Evolutionary conservation across 2,113 vertebrate genomes (phyloP).

Genomic region (Riparia riparia): DNA sequence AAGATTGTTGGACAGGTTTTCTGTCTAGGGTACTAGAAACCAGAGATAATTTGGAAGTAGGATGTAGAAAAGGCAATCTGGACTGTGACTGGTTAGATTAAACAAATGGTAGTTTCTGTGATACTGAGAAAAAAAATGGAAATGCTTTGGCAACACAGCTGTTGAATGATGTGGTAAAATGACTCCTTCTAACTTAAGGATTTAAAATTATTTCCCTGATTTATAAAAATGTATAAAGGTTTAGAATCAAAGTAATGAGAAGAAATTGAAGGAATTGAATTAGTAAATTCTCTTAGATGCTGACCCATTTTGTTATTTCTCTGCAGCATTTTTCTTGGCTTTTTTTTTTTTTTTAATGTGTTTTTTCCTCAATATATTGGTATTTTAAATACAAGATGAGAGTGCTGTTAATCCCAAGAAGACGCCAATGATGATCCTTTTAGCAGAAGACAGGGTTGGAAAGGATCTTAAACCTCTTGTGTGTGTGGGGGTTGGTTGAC

Average conservation of each 20-base stretch:
- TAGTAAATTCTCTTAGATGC: not conserved
- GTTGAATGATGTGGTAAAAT: not conserved
- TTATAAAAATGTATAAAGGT: not conserved
- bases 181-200: not conserved
- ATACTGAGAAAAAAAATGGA: not conserved
- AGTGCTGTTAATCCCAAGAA: not conserved
- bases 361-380: rapidly evolving
- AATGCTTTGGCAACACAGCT: not conserved
- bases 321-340: not conserved
- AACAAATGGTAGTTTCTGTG: constrained; percentile 1
- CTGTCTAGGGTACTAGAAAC: not conserved
- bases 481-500: not conserved
- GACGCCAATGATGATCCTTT: not conserved
- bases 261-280: not conserved
- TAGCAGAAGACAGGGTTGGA: not conserved
- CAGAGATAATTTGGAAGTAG: not conserved
- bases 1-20: not conserved
- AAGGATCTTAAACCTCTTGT: not conserved
- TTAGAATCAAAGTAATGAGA: not conserved
- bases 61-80: constrained; percentile 22
- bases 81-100: not conserved
- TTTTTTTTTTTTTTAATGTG: not conserved
- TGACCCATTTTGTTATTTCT: not conserved
- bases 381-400: not conserved
- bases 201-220: not conserved